Base-by-base conservation (phyloP, 2,113 vertebrate species). In the Charina bottae region DNA sequence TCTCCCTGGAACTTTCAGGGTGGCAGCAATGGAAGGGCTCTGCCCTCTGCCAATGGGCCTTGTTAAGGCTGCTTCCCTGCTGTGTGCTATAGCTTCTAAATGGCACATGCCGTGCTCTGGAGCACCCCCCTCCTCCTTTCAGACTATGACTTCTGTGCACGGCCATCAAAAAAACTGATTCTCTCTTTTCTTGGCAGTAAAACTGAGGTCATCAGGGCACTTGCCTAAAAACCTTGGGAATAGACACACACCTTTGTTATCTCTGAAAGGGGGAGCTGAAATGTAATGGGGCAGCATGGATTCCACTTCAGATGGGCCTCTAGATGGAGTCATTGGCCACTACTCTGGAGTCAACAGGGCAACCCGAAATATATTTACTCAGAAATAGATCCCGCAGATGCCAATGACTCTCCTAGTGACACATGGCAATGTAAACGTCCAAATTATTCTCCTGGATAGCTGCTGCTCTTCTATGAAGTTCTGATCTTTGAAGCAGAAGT, bases 91-190 rank as follows among this genome's bases (percentile, higher is more conserved):
- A 5, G 21, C 85, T 90, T 46, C 59, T 6, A 55, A 64, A 33
- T 64, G 89, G 33, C 85, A 64, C 68, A 28, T 0, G 17, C 33
- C 1, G 33, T 1, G 72, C 72, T 92, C 19, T 9, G 6, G 2
- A 7, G 2, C 24, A 26, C 4, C 9, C 59, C 15, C 60, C 46
- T 62, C 21, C 49, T 49, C 46, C 46, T 46, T 46, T 26, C 58
- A 13, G 78, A 17, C 42, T 3, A 1, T 33, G 72, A 26, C 49
- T 91, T 92, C 59, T 42, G 49, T 54, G 78, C 12, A 42, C 28
- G 90, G 49, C 59, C n/a, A 21, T 91, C 64, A 91, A 55, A 87
- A 68, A 84, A 26, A 49, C 84, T 54, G 84, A 91, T 87, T 91
- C 86, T 46, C 49, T 26, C 58, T 72, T 55, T 46, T 54, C 90